Evolutionary conservation across 2,888 invertebrate genomes (phyloP), one percentile per base, ranked within the genome.

Genomic region (Hedya salicella): DNA sequence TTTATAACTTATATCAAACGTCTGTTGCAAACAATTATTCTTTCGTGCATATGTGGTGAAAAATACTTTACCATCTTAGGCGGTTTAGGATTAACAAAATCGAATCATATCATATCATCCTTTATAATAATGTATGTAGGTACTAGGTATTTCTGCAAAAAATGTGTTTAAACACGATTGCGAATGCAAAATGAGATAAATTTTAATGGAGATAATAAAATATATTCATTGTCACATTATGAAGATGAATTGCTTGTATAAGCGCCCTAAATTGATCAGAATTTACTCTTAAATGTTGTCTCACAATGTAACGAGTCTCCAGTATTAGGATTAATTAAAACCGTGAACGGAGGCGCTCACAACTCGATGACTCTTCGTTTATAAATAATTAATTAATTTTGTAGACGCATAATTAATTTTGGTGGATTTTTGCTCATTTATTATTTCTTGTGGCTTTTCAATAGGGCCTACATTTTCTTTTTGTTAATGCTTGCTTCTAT

Each of bases 331-430:
- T 66, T 66, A 61, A 66, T 66, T 66, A 66, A 61, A 66, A 40
- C 40, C 57, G 36, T 32, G 52, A 61, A 48, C 60, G 40, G 50
- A 11, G 64, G 50, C 68, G 61, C 56, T 54, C 52, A 62, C 59
- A 56, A 30, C 54, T 63, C 67, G 50, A 73, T 66, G 69, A 65
- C 68, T 59, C 64, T 67, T 49, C 69, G 65, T 72, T 70, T 67
- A 70, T 69, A 70, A 72, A 71, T 70, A 69, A 70, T 66, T 68
- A 68, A 69, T 68, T 52, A 53, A 66, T 66, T 61, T 49, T 42
- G 53, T 46, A 40, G 54, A 42, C 53, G 48, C 54, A 66, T 66
- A 66, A 66, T 54, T 49, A 61, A 61, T 61, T 65, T 52, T 54
- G 48, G 32, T 53, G 40, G 40, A 66, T 66, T 66, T 54, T 61